These are phyloP conservation scores for Gari tellinella DNA, from an alignment of 2,888 invertebrate species.

Conservation along the genomic window DNA sequence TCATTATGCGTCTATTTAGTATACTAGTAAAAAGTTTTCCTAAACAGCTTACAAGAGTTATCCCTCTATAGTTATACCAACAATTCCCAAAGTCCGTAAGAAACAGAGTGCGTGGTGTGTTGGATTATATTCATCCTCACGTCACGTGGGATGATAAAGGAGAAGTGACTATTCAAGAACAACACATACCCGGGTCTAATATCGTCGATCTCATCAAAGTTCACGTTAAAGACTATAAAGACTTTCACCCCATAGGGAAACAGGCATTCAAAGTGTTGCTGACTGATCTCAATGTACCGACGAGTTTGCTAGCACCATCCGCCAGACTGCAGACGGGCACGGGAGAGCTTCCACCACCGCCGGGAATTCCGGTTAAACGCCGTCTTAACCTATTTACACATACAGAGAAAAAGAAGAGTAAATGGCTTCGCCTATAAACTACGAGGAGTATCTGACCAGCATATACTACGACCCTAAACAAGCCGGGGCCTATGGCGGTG, in stretches of 20 bases:
- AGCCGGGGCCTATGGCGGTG: constrained; percentile 42
- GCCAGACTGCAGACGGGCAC: constrained; percentile 10
- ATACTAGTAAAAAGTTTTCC: no score
- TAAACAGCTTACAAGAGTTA: no score
- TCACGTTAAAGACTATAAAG: constrained; percentile 19
- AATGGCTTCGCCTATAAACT: constrained; percentile 42
- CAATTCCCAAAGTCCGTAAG: constrained; percentile 9
- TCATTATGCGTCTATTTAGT: no score
- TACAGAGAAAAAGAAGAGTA: constrained; percentile 12
- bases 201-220: constrained; percentile 19
- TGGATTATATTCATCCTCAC: constrained; percentile 9
- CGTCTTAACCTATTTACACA: no score
- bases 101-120: constrained; percentile 4
- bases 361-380: constrained; percentile 11
- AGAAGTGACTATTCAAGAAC: constrained; percentile 5
- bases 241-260: constrained; percentile 9
- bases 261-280: constrained; percentile 10
- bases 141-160: constrained; percentile 14
- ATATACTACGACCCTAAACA: constrained; percentile 56
- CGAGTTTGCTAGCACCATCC: constrained; percentile 12
- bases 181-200: constrained; percentile 11
- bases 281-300: constrained; percentile 3
- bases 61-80: no score
- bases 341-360: constrained; percentile 9
- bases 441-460: constrained; percentile 30